Percentiles rank a stretch among this genome's conserved stretches.
Evolutionary conservation across 2,888 invertebrate species (phyloP).

Genomic region (Chrysolina oricalcia): DNA sequence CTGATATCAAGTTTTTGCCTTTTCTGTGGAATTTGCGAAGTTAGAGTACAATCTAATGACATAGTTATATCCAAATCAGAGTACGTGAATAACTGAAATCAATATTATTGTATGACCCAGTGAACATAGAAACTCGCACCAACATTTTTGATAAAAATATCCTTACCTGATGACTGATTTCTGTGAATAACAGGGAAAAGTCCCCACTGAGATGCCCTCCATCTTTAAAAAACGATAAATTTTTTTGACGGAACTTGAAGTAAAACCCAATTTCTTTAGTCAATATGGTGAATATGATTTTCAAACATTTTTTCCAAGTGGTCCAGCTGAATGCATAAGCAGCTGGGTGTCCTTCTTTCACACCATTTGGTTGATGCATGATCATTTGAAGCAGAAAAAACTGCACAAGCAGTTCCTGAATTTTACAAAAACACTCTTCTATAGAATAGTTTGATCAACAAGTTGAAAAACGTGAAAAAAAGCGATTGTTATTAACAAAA

Average conservation of each 20-base stretch:
- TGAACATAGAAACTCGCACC: too few species aligned
- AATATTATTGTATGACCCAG: neutral
- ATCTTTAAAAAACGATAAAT: conserved; percentile 56
- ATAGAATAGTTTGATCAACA: too few species aligned
- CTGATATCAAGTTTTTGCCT: conserved; percentile 52
- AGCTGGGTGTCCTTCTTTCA: conserved; percentile 61
- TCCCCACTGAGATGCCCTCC: conserved; percentile 54
- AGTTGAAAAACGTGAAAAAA: too few species aligned
- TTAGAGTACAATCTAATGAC: conserved; percentile 36
- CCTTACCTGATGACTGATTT: conserved; percentile 69
- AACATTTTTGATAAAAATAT: too few species aligned
- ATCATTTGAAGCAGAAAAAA: conserved; percentile 73
- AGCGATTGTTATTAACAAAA: too few species aligned
- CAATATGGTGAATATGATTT: conserved; percentile 68
- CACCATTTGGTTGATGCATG: conserved; percentile 74
- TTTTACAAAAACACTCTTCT: conserved; percentile 32
- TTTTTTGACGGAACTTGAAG: conserved; percentile 53
- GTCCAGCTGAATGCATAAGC: conserved; percentile 69
- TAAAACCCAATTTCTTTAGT: conserved; percentile 57
- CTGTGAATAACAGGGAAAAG: conserved; percentile 64
- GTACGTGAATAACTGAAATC: conserved; percentile 42
- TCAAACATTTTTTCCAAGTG: conserved; percentile 70
- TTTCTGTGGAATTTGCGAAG: conserved; percentile 50
- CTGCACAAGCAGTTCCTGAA: conserved; percentile 70
- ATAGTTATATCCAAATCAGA: conserved; percentile 44